Percentiles rank a stretch among this genome's conserved stretches.
phyloP scores from a whole-genome alignment of 1,140 invertebrate species.

The Bombus confusus region DNA sequence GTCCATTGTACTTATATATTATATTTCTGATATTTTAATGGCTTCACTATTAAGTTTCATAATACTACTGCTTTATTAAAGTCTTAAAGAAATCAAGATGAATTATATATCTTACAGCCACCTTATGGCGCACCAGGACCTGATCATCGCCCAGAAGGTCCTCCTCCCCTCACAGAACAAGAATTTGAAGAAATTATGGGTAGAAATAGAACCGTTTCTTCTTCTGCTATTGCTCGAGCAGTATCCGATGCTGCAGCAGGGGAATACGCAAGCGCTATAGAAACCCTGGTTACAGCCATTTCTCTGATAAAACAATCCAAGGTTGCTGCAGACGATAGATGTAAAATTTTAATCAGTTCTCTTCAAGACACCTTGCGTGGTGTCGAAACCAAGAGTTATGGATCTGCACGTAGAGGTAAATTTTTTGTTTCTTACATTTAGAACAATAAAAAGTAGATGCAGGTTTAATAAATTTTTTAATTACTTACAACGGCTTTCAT shows the following conservation, averaged over 20 bases:
- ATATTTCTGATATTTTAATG: background rate
- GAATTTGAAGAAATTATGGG: constrained; percentile 99
- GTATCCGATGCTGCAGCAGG: constrained; percentile 98
- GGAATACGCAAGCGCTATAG: constrained; percentile 98
- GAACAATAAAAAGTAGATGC: background rate
- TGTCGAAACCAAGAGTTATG: constrained; percentile 98
- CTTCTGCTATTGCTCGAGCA: constrained; percentile 97
- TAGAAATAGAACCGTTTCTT: constrained; percentile 98
- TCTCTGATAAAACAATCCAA: constrained; percentile 99
- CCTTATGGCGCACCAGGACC: constrained; percentile 83
- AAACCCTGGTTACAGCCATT: constrained; percentile 99
- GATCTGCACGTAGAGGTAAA: constrained; percentile 85
- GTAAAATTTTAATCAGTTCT: constrained; percentile 98
- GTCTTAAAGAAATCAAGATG: background rate
- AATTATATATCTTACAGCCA: constrained; percentile 68
- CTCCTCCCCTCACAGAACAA: constrained; percentile 91
- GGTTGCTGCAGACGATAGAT: constrained; percentile 96
- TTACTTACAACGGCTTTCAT: too few relatives aligned
- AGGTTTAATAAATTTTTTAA: too few relatives aligned
- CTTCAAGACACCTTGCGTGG: constrained; percentile 98
- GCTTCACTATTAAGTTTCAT: background rate
- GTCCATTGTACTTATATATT: background rate
- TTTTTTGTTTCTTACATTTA: background rate
- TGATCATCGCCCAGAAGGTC: constrained; percentile 84
- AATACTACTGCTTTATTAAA: background rate